A percentile compares a stretch with the other conserved stretches of the same genome.
Conservation (phyloP, 2,888 invertebrate genomes). For the Eueremaeus valkanovi region DNA sequence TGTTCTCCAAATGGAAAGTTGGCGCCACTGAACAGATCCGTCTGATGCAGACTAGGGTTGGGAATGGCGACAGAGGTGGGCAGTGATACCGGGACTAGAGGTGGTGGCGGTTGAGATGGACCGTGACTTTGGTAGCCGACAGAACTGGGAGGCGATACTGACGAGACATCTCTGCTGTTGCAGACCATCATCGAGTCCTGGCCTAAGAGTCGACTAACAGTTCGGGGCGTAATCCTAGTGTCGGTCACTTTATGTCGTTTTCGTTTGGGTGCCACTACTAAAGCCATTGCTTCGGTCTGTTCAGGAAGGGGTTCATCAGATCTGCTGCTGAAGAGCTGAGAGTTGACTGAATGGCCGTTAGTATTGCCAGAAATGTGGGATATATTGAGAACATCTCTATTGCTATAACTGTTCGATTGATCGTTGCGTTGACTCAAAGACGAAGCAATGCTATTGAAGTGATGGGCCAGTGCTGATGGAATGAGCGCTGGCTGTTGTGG, state of each 20-base stretch:
- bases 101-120: slow-evolving; percentile 61
- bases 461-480: slow-evolving; percentile 40
- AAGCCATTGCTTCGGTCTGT: slow-evolving; percentile 87
- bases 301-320: slow-evolving; percentile 59
- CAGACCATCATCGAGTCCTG: slow-evolving; percentile 63
- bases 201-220: slow-evolving; percentile 78
- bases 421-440: slow-evolving; percentile 27
- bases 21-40: slow-evolving; percentile 86
- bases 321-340: slow-evolving; percentile 41
- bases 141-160: slow-evolving; percentile 51
- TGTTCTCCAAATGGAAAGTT: slow-evolving; percentile 46
- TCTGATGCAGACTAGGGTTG: slow-evolving; percentile 90
- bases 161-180: slow-evolving; percentile 48
- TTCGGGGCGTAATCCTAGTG: slow-evolving; percentile 82
- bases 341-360: slow-evolving; percentile 53
- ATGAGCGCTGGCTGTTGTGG: slow-evolving; percentile 40
- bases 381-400: slow-evolving; percentile 28
- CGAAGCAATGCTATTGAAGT: slow-evolving; percentile 36
- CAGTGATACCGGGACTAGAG: slow-evolving; percentile 33
- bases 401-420: slow-evolving; percentile 27
- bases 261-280: slow-evolving; percentile 92
- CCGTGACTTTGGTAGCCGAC: slow-evolving; percentile 61
- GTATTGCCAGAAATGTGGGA: slow-evolving; percentile 7
- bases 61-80: slow-evolving; percentile 95
- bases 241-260: slow-evolving; percentile 95